These are phyloP conservation scores for Conopomorpha cramerella DNA, from an alignment of 1,140 invertebrate species.

Conservation along the genomic window DNA sequence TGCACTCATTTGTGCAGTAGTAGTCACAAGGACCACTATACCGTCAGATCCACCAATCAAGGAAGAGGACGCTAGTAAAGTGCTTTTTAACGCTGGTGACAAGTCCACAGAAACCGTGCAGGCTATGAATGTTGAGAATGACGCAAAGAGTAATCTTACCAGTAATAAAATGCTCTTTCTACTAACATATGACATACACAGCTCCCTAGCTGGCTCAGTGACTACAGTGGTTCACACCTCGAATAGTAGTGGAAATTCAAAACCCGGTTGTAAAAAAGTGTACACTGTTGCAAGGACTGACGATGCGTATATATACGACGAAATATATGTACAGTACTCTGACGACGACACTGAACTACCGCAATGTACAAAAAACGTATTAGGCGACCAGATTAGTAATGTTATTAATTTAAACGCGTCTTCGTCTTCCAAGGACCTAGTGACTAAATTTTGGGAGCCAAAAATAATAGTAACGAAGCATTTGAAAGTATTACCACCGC, in stretches of 20 bases:
- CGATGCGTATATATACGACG: conserved; percentile 49
- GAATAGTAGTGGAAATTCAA: conserved; percentile 43
- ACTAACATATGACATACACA: conserved; percentile 52
- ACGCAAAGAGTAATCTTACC: conserved; percentile 44
- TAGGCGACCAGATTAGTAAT: conserved; percentile 53
- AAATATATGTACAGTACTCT: conserved; percentile 53
- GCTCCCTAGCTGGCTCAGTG: conserved; percentile 39
- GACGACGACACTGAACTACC: conserved; percentile 55
- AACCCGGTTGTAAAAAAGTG: conserved; percentile 53
- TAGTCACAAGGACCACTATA: conserved; percentile 25
- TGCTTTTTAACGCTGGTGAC: conserved; percentile 34
- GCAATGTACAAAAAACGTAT: conserved; percentile 36
- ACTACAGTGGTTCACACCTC: conserved; percentile 44
- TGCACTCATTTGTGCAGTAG: conserved; percentile 40
- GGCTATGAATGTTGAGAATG: conserved; percentile 57
- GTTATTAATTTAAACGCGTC: conserved; percentile 51
- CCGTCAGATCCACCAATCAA: conserved; percentile 32
- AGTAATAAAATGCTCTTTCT: conserved; percentile 50
- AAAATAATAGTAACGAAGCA: conserved; percentile 41
- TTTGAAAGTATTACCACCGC: conserved; percentile 34
- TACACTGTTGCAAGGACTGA: conserved; percentile 34
- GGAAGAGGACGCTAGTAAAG: conserved; percentile 36
- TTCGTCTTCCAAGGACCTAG: conserved; percentile 50
- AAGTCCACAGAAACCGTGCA: conserved; percentile 42
- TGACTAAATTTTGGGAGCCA: conserved; percentile 41